Conservation (phyloP, 2,888 invertebrate species). For the Chrysotoxum bicinctum region DNA sequence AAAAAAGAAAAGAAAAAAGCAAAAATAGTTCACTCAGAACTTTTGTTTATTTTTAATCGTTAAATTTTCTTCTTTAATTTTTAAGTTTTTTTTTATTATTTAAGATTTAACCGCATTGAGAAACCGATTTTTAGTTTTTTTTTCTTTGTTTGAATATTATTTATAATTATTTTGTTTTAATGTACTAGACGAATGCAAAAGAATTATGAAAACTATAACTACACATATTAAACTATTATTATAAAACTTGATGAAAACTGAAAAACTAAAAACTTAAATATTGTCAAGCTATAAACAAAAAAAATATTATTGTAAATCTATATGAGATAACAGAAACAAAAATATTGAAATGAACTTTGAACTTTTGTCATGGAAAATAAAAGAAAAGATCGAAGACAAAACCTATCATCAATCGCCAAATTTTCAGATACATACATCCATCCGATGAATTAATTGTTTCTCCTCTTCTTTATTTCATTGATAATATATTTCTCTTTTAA, state of each 20-base stretch:
- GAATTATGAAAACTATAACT: conserved; percentile 27
- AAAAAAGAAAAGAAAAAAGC: conserved; percentile 1
- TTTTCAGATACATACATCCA: conserved; percentile 30
- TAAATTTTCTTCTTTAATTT: conserved; percentile 43
- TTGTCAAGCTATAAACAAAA: neutral
- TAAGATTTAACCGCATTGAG: conserved; percentile 40
- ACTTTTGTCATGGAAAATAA: conserved; percentile 1
- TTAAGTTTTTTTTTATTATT: conserved; percentile 33
- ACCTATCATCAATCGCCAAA: conserved; percentile 37
- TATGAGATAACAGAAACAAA: conserved; percentile 14
- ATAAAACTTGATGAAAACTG: conserved; percentile 17
- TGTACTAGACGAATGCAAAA: conserved; percentile 55
- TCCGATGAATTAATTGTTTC: conserved; percentile 9
- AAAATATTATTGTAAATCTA: conserved; percentile 30
- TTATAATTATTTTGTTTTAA: conserved; percentile 32
- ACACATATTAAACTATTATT: conserved; percentile 25
- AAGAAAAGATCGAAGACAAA: conserved; percentile 27
- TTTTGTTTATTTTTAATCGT: conserved; percentile 55
- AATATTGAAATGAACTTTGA: conserved; percentile 17
- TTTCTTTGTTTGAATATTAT: conserved; percentile 36
- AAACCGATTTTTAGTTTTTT: conserved; percentile 45
- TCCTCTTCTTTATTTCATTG: conserved; percentile 38
- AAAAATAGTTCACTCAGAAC: conserved; percentile 39
- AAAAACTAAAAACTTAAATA: conserved; percentile 9
- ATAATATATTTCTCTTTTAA: conserved; percentile 29